These are phyloP conservation scores for Fistularia commersonii DNA, from an alignment of 2,797 vertebrate genomes.

Conservation along the genomic window DNA sequence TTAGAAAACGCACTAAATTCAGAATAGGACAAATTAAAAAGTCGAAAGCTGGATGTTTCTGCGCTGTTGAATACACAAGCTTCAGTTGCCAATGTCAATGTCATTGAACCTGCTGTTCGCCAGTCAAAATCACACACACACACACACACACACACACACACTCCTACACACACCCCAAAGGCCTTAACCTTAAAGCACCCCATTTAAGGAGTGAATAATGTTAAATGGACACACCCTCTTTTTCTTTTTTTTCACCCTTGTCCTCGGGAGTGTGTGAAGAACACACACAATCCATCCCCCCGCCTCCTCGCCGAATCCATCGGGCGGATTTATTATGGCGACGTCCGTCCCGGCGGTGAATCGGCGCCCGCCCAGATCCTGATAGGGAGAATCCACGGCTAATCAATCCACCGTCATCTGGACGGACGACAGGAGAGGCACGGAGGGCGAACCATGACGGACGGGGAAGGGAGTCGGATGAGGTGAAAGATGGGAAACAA, in stretches of 20 bases:
- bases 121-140: neutral
- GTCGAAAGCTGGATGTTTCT: no score
- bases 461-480: neutral
- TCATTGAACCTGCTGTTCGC: conserved; percentile 17
- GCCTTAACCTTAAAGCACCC: conserved; percentile 18
- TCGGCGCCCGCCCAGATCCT: conserved; percentile 46
- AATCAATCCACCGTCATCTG: conserved; percentile 57
- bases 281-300: conserved; percentile 22
- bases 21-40: no score
- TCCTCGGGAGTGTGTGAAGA: conserved; percentile 33
- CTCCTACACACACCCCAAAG: neutral
- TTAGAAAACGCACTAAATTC: no score
- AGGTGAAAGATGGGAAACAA: neutral
- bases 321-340: conserved; percentile 49
- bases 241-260: conserved; percentile 19
- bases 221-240: conserved; percentile 22
- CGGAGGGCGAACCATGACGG: conserved; percentile 1
- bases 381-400: conserved; percentile 34
- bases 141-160: neutral
- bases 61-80: no score
- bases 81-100: no score
- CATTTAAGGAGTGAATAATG: conserved; percentile 22
- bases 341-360: conserved; percentile 29
- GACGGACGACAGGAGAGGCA: conserved; percentile 10
- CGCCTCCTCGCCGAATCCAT: conserved; percentile 27